Percentiles rank a stretch among this genome's conserved stretches.
phyloP scores from a whole-genome alignment of 2,797 vertebrate genomes.

The Coluber constrictor region DNA sequence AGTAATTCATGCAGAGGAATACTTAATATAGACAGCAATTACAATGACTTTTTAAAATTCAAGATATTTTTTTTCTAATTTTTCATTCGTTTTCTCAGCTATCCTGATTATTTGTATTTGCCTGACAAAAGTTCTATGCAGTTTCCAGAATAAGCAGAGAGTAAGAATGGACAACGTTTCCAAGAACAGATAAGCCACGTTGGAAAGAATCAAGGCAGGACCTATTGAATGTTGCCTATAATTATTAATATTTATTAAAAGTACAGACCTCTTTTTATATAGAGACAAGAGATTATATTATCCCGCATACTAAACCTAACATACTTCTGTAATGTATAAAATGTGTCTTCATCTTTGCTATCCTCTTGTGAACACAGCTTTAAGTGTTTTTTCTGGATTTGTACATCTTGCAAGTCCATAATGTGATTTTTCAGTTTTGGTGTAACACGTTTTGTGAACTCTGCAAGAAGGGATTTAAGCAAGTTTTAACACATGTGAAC shows the following conservation, averaged over 20 bases:
- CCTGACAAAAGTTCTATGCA: background rate
- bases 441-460: background rate
- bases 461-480: background rate
- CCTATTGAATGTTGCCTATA: background rate
- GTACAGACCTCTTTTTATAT: background rate
- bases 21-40: background rate
- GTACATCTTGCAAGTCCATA: background rate
- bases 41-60: background rate
- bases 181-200: background rate
- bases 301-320: background rate
- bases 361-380: background rate
- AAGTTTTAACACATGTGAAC: background rate
- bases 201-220: background rate
- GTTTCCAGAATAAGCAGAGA: background rate
- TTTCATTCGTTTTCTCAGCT: background rate
- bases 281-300: background rate
- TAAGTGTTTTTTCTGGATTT: background rate
- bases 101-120: background rate
- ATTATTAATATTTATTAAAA: background rate
- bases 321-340: background rate
- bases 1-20: background rate
- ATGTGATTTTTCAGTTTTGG: background rate
- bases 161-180: background rate
- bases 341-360: background rate
- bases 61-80: background rate